Base-by-base conservation (phyloP, 1,140 invertebrate species). In the Chymomyza costata region DNA sequence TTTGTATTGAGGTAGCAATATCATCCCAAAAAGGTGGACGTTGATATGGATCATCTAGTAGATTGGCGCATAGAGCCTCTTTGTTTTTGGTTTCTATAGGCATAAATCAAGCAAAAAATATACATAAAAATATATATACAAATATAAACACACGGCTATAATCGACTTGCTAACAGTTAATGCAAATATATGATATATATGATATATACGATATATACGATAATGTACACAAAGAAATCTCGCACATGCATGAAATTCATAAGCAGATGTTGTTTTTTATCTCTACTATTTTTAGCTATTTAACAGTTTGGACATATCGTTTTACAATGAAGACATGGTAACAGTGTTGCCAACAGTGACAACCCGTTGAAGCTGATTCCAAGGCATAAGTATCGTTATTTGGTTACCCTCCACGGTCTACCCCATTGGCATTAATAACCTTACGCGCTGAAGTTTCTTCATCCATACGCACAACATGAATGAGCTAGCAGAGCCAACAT, bases 11-110 rank as follows among this genome's bases (percentile, higher is more conserved):
- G 74, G 93, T 93, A 37, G 93, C 92, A 82, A 95, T 95, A 87
- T 95, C 94, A 85, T 95, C 94, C 94, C 94, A 95, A 5, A 94
- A 88, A 10, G 91, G 91, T 6, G 93, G 93, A 68, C 93, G 90
- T 58, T 94, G 89, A 86, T 93, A 94, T 31, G 93, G 92, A 86
- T 95, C 93, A 84, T 95, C 93, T 49, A 80, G 51, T 82, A 92
- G 90, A 61, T 88, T 87, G 48, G 86, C 87, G 21, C 86, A 86
- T 34, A 83, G 70, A 51, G 84, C 78, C 53, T 88, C 84, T 81
- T 84, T 83, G 64, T 84, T 83, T 83, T 85, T 85, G 74, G 83
- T 74, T 62, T 85, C 84, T 73, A 21, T n/a, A 25, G 8, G 21
- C 3, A 25, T 25, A 16, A 13, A 13, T 21, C 1, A 28, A 25